Evolutionary conservation across 2,113 vertebrate species (phyloP).

Genomic region (Indicator indicator): DNA sequence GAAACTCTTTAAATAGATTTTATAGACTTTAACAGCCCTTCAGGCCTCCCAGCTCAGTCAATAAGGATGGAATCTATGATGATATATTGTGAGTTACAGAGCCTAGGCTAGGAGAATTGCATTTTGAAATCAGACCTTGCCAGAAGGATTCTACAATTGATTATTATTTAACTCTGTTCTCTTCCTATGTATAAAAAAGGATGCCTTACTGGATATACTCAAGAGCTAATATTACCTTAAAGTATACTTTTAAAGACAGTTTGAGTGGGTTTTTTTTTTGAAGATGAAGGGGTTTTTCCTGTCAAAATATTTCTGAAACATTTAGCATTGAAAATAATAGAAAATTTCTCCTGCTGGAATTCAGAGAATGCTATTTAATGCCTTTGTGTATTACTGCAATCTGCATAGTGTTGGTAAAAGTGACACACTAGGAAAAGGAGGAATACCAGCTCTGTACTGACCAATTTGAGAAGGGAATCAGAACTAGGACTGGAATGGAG

Average conservation of each 20-base stretch:
- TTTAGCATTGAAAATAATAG: not conserved
- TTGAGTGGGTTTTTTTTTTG: not conserved
- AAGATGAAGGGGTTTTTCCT: not conserved
- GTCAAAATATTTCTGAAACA: not conserved
- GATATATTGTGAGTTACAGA: constrained; percentile 23
- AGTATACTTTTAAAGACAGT: not conserved
- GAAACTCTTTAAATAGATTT: not conserved
- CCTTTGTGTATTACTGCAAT: not conserved
- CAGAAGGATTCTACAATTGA: constrained; percentile 9
- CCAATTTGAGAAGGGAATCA: not conserved
- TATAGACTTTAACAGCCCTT: constrained; percentile 8
- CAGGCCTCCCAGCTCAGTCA: constrained; percentile 12
- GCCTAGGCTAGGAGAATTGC: not conserved
- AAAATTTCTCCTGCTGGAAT: not conserved
- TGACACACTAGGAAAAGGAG: not conserved
- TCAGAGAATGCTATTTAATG: not conserved
- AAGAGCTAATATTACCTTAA: constrained; percentile 1
- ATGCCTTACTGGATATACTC: not conserved
- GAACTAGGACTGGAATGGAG: not conserved
- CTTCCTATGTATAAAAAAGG: not conserved
- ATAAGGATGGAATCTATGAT: constrained; percentile 1
- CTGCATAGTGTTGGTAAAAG: not conserved
- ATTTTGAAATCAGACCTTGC: constrained; percentile 25
- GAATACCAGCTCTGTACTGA: not conserved
- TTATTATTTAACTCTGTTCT: constrained; percentile 32